Evolutionary conservation across 2,113 vertebrate genomes (phyloP).

Genomic region (Embiotoca jacksoni): DNA sequence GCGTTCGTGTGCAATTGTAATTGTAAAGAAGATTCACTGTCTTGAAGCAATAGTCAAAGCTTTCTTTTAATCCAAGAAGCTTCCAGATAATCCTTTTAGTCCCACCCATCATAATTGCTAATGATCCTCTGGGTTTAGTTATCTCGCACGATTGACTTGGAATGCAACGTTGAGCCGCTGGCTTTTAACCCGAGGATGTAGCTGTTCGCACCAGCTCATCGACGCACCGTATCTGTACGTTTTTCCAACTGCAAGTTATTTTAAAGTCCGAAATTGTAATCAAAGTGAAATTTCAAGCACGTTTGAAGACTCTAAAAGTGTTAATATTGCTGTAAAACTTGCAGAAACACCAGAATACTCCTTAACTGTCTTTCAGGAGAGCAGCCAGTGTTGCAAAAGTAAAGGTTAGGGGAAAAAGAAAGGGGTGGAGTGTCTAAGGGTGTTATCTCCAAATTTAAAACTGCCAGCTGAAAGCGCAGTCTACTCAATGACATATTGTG

Average conservation of each 20-base stretch:
- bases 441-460: slow-evolving; percentile 29
- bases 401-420: slow-evolving; percentile 12
- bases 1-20: background rate
- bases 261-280: no score
- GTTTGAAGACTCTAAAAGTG: no score
- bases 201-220: background rate
- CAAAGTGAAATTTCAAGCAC: no score
- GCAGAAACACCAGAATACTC: background rate
- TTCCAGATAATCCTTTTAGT: background rate
- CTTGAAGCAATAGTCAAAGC: background rate
- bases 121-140: background rate
- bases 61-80: background rate
- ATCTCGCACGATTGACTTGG: background rate
- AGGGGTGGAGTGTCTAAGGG: background rate
- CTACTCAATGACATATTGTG: slow-evolving; percentile 18
- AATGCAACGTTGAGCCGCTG: background rate
- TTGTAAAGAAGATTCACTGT: background rate
- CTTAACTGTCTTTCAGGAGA: no score
- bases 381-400: background rate
- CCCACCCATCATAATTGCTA: background rate
- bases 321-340: background rate
- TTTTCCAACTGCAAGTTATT: background rate
- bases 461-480: slow-evolving; percentile 30
- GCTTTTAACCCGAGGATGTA: background rate
- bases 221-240: no score